These are phyloP conservation scores for Phalanger gymnotis DNA, from an alignment of 2,797 vertebrate species.

Conservation along the genomic window DNA sequence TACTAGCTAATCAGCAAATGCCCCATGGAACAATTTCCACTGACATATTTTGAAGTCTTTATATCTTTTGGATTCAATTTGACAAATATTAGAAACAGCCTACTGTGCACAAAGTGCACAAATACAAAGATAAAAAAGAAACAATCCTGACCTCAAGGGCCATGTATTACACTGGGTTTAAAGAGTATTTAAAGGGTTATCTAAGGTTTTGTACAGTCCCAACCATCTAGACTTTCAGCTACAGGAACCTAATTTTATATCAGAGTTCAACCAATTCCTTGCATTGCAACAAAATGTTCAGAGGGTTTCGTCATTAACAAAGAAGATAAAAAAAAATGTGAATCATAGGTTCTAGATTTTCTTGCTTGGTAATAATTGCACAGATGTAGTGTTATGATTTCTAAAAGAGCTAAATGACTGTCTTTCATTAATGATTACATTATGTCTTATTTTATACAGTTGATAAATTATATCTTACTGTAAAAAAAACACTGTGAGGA, in stretches of 20 bases:
- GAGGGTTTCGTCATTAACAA: constrained; percentile 60
- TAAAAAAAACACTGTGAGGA: constrained; percentile 12
- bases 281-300: constrained; percentile 62
- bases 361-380: constrained; percentile 66
- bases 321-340: constrained; percentile 62
- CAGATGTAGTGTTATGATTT: constrained; percentile 67
- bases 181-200: neutral
- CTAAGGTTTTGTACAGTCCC: constrained; percentile 36
- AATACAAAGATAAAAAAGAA: neutral
- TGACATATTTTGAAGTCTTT: neutral
- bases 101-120: neutral
- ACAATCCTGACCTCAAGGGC: neutral
- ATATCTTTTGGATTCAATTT: neutral
- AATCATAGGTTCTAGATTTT: constrained; percentile 69
- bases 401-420: constrained; percentile 54
- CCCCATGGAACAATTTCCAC: neutral
- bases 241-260: constrained; percentile 26
- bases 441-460: constrained; percentile 55
- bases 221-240: constrained; percentile 33
- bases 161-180: neutral
- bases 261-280: constrained; percentile 56
- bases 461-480: constrained; percentile 14
- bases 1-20: constrained; percentile 21
- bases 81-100: neutral
- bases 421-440: constrained; percentile 56